Conservation (phyloP, 1,140 invertebrate species). For the Chironomus striatipennis region DNA sequence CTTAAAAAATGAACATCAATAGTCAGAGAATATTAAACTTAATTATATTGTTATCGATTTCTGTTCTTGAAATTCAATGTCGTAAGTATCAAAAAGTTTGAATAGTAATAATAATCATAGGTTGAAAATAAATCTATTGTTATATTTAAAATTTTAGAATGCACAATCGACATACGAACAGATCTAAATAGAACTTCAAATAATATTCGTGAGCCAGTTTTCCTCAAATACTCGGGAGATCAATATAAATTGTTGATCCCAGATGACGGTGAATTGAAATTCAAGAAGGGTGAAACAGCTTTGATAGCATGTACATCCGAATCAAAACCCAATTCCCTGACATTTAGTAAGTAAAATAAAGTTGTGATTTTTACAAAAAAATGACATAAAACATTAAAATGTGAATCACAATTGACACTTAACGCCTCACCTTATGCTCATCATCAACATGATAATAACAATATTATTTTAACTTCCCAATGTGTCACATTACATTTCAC, state of each 20-base stretch:
- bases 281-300: not conserved
- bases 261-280: not conserved
- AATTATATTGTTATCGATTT: not conserved
- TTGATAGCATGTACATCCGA: not conserved
- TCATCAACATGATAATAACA: not conserved
- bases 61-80: not conserved
- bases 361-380: not conserved
- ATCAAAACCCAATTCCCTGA: not conserved
- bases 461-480: no score
- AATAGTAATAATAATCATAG: no score
- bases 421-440: not conserved
- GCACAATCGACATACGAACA: not conserved
- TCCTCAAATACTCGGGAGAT: not conserved
- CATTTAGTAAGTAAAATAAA: not conserved
- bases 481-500: not conserved
- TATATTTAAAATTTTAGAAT: conserved; percentile 5
- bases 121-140: not conserved
- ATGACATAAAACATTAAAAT: not conserved
- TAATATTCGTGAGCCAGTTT: not conserved
- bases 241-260: not conserved
- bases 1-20: no score
- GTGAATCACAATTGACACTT: not conserved
- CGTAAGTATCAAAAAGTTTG: not conserved
- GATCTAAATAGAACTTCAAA: not conserved
- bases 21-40: no score